Percentiles rank a stretch among this genome's conserved stretches.
These are phyloP conservation scores for Podargus strigoides DNA, from an alignment of 2,797 vertebrate genomes.

Conservation along the genomic window DNA sequence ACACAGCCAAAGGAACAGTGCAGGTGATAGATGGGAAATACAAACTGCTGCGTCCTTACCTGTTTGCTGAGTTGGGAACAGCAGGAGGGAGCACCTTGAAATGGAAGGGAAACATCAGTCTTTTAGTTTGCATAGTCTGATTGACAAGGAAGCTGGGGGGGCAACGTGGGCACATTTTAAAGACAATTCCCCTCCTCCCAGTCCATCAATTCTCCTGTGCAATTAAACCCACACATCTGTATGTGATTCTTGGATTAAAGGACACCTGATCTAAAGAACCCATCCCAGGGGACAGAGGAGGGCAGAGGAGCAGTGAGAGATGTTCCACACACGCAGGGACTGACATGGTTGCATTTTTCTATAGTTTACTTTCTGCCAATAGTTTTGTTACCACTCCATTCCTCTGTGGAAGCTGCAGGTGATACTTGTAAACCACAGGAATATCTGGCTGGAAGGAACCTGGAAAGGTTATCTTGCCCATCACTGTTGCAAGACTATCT, in stretches of 20 bases:
- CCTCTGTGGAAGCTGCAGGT: not conserved
- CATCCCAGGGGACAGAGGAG: not conserved
- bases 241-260: not conserved
- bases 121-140: not conserved
- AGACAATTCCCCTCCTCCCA: not conserved
- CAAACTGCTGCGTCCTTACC: conserved; percentile 53
- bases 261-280: not conserved
- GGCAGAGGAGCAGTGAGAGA: not conserved
- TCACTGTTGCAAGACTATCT: not conserved
- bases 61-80: conserved; percentile 78
- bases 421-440: not conserved
- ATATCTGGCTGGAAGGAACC: not conserved
- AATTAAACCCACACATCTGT: not conserved
- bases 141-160: not conserved
- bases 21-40: not conserved
- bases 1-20: not conserved
- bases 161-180: not conserved
- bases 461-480: not conserved
- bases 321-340: not conserved
- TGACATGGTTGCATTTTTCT: not conserved
- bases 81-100: conserved; percentile 78
- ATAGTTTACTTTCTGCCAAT: not conserved
- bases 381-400: not conserved
- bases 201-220: not conserved
- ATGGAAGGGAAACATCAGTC: not conserved